A percentile compares a stretch with the other conserved stretches of the same genome.
Evolutionary conservation across 2,113 vertebrate species (phyloP).

Genomic region (Telmatochromis sp.): DNA sequence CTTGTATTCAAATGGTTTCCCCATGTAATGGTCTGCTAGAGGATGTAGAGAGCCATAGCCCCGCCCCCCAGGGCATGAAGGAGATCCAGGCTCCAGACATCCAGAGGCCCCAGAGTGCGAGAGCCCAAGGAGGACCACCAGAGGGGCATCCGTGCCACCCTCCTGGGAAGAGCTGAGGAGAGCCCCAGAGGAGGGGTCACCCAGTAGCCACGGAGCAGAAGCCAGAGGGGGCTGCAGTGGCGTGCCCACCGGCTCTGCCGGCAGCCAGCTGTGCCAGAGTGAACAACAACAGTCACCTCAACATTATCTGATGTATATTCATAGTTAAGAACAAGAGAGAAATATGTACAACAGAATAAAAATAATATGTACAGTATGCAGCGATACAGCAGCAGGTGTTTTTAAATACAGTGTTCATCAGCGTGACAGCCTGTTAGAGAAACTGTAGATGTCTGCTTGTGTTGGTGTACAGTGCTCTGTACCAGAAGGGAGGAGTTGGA

Average conservation of each 20-base stretch:
- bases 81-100: no score
- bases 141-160: fast-evolving
- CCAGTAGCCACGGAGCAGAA: no score
- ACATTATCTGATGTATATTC: not conserved
- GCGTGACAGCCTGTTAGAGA: fast-evolving
- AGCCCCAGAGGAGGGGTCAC: no score
- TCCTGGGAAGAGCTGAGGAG: no score
- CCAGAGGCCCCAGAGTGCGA: fast-evolving
- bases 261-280: no score
- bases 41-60: no score
- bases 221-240: no score
- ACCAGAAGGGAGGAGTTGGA: not conserved
- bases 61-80: fast-evolving
- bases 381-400: not conserved
- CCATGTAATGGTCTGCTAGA: no score
- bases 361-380: not conserved
- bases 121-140: no score
- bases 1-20: no score
- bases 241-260: fast-evolving
- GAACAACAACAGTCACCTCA: fast-evolving
- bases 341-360: not conserved
- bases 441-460: not conserved
- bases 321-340: not conserved
- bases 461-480: not conserved
- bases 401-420: not conserved